Evolutionary conservation across 1,140 invertebrate genomes (phyloP).

Genomic region (Drosophila carrolli): DNA sequence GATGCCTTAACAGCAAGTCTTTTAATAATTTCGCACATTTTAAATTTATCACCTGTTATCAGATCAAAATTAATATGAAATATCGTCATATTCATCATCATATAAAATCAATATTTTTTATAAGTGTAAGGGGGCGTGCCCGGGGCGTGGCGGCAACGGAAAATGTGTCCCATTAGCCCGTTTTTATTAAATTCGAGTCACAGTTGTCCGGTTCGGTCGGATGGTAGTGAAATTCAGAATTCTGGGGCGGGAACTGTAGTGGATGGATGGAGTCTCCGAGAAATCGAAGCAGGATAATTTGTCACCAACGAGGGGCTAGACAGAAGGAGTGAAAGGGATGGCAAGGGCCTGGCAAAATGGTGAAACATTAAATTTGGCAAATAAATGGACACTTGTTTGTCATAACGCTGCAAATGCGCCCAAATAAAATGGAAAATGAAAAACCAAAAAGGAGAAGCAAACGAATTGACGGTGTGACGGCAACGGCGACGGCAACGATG

Average conservation of each 20-base stretch:
- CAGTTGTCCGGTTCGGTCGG: slow-evolving; percentile 56
- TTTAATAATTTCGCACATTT: not conserved
- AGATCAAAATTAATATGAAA: not conserved
- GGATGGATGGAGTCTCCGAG: slow-evolving; percentile 53
- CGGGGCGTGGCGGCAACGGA: slow-evolving; percentile 40
- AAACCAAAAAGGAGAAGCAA: slow-evolving; percentile 44
- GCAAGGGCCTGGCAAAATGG: slow-evolving; percentile 52
- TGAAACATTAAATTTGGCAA: slow-evolving; percentile 83
- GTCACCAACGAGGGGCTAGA: slow-evolving; percentile 57
- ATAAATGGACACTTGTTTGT: slow-evolving; percentile 83
- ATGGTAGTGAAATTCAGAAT: slow-evolving; percentile 6
- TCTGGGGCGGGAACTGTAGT: not conserved
- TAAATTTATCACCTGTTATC: not conserved
- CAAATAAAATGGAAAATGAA: slow-evolving; percentile 70
- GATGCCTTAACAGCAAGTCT: too few species aligned
- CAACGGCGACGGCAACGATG: slow-evolving; percentile 52
- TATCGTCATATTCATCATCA: not conserved
- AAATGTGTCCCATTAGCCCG: slow-evolving; percentile 73
- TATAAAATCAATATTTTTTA: slow-evolving; percentile 1
- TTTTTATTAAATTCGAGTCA: slow-evolving; percentile 79
- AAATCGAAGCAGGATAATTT: slow-evolving; percentile 82
- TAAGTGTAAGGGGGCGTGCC: not conserved
- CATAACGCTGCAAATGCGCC: slow-evolving; percentile 81
- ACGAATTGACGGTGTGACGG: slow-evolving; percentile 35
- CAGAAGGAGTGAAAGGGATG: not conserved